Evolutionary conservation across 2,797 vertebrate genomes (phyloP).

Genomic region (Eurystomus glaucurus): DNA sequence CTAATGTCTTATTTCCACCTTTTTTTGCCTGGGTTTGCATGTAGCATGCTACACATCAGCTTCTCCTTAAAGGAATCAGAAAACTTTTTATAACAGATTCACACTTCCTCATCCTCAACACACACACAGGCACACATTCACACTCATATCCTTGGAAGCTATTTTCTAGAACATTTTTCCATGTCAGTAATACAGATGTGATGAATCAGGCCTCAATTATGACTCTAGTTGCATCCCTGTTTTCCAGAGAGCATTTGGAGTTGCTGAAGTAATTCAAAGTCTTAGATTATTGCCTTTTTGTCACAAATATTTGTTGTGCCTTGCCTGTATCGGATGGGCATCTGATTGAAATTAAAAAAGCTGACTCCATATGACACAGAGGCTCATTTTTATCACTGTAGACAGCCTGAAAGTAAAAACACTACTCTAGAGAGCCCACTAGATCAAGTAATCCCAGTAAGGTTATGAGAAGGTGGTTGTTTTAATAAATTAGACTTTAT

Average conservation of each 20-base stretch:
- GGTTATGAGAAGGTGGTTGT: not conserved
- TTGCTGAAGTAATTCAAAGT: conserved; percentile 14
- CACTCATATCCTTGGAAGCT: not conserved
- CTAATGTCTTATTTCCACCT: not conserved
- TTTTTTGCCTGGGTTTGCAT: not conserved
- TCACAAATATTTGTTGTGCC: conserved; percentile 6
- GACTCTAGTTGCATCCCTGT: conserved; percentile 8
- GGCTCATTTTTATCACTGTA: not conserved
- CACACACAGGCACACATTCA: not conserved
- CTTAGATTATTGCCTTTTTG: conserved; percentile 40
- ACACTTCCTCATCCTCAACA: not conserved
- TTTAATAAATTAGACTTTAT: not conserved
- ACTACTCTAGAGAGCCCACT: not conserved
- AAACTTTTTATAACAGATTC: not conserved
- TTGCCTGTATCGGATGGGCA: not conserved
- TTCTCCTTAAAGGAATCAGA: not conserved
- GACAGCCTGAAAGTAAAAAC: not conserved
- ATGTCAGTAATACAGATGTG: not conserved
- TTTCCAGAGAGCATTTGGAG: conserved; percentile 49
- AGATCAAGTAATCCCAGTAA: not conserved
- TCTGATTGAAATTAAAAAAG: conserved; percentile 29
- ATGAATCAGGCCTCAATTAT: not conserved
- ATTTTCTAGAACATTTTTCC: not conserved
- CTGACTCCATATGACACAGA: not conserved
- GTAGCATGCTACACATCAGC: not conserved